A percentile compares a stretch with the other conserved stretches of the same genome.
Conservation (phyloP, 2,113 vertebrate genomes). For the Zosterops lateralis region DNA sequence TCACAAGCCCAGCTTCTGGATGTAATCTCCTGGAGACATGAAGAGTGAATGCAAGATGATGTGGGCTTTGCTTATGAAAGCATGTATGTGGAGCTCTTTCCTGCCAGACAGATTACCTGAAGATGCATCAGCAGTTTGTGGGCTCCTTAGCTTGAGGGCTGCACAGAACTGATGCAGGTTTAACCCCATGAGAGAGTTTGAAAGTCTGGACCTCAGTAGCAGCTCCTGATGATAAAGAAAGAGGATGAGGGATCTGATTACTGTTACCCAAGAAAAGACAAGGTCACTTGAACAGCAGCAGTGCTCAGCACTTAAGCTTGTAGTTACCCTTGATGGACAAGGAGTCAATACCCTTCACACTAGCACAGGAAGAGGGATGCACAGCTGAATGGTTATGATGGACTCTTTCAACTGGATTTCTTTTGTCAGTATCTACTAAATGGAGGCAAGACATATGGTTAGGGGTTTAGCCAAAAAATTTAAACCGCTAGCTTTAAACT, state of each 20-base stretch:
- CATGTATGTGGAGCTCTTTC: not conserved
- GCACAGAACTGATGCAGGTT: not conserved
- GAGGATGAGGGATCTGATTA: not conserved
- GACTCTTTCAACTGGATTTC: not conserved
- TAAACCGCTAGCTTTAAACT: not conserved
- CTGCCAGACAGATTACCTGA: not conserved
- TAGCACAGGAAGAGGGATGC: not conserved
- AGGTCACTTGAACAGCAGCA: not conserved
- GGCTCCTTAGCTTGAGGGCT: not conserved
- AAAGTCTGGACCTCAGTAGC: not conserved
- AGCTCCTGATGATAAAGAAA: not conserved
- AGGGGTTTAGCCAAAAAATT: not conserved
- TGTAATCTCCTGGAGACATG: not conserved
- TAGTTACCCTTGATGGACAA: not conserved
- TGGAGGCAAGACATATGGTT: not conserved
- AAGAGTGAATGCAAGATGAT: not conserved
- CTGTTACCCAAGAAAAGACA: not conserved
- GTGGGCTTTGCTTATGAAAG: not conserved
- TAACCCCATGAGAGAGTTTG: not conserved
- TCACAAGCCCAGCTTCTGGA: not conserved
- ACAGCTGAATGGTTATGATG: not conserved
- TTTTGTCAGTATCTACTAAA: not conserved
- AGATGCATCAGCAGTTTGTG: not conserved
- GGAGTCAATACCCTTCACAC: not conserved
- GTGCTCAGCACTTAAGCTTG: not conserved